Conservation (phyloP, 2,113 vertebrate species). For the Paradoxurus hermaphroditus region DNA sequence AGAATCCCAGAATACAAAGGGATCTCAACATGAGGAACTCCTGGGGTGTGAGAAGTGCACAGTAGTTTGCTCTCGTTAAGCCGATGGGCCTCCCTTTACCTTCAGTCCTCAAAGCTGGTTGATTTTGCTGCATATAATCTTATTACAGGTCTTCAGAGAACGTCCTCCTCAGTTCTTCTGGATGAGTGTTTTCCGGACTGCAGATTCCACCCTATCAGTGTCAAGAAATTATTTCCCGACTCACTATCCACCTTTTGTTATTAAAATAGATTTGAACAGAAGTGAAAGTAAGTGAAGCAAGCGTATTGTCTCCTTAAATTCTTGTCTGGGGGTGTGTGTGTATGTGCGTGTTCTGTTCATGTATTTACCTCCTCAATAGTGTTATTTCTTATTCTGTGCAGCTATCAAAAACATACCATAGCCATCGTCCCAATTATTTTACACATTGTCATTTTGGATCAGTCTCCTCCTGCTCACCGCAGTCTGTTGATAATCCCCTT, state of each 20-base stretch:
- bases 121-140: neutral
- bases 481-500: neutral
- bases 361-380: neutral
- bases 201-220: neutral
- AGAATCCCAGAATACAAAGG: neutral
- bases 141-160: conserved; percentile 14
- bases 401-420: neutral
- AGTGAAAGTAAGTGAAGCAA: neutral
- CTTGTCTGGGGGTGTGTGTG: neutral
- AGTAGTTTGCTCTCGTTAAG: neutral
- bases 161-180: neutral
- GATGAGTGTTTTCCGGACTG: conserved; percentile 32
- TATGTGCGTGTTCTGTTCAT: neutral
- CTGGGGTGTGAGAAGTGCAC: neutral
- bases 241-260: neutral
- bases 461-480: neutral
- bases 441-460: neutral
- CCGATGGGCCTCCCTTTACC: neutral
- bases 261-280: neutral
- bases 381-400: neutral
- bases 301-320: neutral
- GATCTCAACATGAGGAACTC: neutral
- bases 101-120: neutral
- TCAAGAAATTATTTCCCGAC: neutral
- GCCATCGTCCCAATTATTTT: neutral